Evolutionary conservation across 1,140 invertebrate species (phyloP), one percentile per base, ranked within the genome.

Genomic region (Zaprionus gabonicus): DNA sequence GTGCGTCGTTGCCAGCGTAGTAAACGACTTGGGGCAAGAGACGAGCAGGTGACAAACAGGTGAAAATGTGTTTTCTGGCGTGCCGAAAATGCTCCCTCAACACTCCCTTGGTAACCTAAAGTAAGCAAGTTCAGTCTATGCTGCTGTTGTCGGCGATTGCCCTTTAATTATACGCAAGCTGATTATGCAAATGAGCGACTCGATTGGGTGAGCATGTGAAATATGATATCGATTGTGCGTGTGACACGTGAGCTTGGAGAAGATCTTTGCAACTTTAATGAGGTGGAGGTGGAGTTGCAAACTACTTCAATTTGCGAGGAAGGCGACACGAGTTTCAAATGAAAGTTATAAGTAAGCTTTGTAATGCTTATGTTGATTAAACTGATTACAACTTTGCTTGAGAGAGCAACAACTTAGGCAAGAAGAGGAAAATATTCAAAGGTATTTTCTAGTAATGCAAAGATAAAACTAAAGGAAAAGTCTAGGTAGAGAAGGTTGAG

Each of bases 81-180:
- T 25, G 28, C 12, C n/a, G 53, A 63, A 63, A 70, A 71, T 17
- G 41, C 4, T 17, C 2, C 7, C n/a, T 9, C 41, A n/a, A n/a
- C n/a, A 17, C n/a, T 44, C n/a, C 66, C 38, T 77, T 55, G 53
- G 51, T 7, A 72, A 56, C 57, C 57, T 60, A 5, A 12, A 23
- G 27, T 46, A 15, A 51, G 44, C 25, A 17, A 17, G 41, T n/a
- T 46, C 41, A 28, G 34, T 17, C 10, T 31, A 34, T 36, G 25
- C 36, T 41, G 53, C 34, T 77, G 58, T 44, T 49, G 53, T 64
- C 6, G 49, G 27, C 75, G 74, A 83, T 87, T 75, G 83, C 83
- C 84, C 82, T 83, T 87, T 87, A 87, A 87, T 87, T 88, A 88
- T 76, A 80, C 55, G 68, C 55, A 88, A 81, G 84, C 84, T 83